These are phyloP conservation scores for Calidris pygmaea DNA, from an alignment of 2,113 vertebrate species.

Conservation along the genomic window DNA sequence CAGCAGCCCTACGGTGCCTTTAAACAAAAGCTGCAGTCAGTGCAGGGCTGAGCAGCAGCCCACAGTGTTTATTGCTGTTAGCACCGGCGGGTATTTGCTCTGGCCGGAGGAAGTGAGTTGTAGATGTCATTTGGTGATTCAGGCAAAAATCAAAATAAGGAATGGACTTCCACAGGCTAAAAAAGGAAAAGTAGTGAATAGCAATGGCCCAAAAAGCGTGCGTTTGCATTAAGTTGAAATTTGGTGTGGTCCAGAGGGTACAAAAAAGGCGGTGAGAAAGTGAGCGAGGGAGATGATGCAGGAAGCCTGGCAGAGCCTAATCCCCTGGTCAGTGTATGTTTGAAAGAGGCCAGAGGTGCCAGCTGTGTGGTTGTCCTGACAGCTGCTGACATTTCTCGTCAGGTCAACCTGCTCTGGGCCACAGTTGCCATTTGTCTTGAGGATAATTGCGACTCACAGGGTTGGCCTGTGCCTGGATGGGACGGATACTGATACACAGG, in stretches of 20 bases:
- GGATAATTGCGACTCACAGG: neutral
- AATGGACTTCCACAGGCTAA: neutral
- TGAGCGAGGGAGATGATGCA: neutral
- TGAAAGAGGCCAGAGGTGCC: constrained; percentile 1
- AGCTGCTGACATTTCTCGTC: neutral
- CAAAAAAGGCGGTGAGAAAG: neutral
- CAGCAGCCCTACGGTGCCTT: neutral
- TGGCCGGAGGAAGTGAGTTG: constrained; percentile 5
- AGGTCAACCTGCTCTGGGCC: neutral
- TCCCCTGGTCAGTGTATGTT: neutral
- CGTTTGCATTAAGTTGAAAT: neutral
- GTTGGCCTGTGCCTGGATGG: neutral
- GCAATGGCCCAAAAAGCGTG: neutral
- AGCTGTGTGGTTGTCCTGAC: neutral
- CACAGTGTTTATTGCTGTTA: constrained; percentile 10
- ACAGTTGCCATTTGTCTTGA: neutral
- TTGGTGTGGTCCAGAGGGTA: neutral
- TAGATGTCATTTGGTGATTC: neutral
- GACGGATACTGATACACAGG: neutral
- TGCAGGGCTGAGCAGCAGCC: neutral
- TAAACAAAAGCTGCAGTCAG: constrained; percentile 20
- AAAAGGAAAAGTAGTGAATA: neutral
- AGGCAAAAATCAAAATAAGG: constrained; percentile 27
- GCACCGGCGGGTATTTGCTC: constrained; percentile 9
- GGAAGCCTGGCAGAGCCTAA: neutral